Evolutionary conservation across 2,888 invertebrate species (phyloP).

Genomic region (Netelia fuscicornis): DNA sequence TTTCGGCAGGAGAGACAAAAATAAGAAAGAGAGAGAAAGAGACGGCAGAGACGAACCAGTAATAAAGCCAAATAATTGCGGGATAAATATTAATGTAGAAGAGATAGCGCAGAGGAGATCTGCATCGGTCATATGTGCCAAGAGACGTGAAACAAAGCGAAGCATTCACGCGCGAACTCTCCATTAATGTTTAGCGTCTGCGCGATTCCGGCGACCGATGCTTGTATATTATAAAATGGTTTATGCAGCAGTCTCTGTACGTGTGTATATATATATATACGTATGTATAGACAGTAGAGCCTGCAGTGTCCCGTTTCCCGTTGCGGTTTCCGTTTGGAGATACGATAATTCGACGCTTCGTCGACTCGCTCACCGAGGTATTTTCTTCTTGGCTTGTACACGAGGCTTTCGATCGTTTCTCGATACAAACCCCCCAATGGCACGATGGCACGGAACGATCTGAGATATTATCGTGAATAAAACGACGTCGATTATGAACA

Average conservation of each 20-base stretch:
- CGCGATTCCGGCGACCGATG: conserved; percentile 4
- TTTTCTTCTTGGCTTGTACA: neutral
- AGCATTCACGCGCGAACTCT: conserved; percentile 40
- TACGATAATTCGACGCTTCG: conserved; percentile 50
- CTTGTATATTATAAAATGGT: conserved; percentile 21
- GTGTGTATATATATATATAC: neutral
- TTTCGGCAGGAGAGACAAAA: conserved; percentile 1
- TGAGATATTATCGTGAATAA: neutral
- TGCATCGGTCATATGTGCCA: conserved; percentile 7
- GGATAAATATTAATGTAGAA: conserved; percentile 51
- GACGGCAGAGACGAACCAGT: conserved; percentile 25
- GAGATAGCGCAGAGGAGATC: conserved; percentile 17
- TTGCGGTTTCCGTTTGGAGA: conserved; percentile 60
- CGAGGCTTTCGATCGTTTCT: conserved; percentile 7
- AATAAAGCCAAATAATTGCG: conserved; percentile 50
- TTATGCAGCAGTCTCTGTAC: conserved; percentile 1
- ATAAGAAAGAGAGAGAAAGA: neutral
- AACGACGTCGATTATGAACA: neutral
- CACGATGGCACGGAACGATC: neutral
- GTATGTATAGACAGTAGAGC: neutral
- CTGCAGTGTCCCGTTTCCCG: conserved; percentile 46
- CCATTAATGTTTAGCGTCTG: conserved; percentile 12
- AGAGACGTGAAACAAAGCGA: conserved; percentile 48
- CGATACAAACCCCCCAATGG: neutral
- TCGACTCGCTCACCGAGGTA: conserved; percentile 13